Conservation (phyloP, 2,888 invertebrate species). For the Esperia sulphurella region DNA sequence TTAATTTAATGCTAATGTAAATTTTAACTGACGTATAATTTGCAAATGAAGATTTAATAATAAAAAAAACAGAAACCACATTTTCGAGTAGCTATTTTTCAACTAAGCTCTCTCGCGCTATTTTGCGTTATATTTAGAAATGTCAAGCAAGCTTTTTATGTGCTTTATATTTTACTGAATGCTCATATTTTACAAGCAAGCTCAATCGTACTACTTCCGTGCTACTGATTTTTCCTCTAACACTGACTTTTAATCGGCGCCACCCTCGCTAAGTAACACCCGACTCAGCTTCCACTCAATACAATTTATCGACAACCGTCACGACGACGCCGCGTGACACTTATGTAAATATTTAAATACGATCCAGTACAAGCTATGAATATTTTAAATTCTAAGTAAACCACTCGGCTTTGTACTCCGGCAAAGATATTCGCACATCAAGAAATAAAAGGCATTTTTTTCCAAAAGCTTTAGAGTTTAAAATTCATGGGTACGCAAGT, state of each 20-base stretch:
- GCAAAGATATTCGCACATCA: conserved; percentile 51
- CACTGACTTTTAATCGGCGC: conserved; percentile 2
- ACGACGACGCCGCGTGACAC: conserved; percentile 73
- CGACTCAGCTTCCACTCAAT: conserved; percentile 45
- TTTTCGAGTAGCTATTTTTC: too few species aligned
- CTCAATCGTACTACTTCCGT: conserved; percentile 2
- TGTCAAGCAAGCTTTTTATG: too few species aligned
- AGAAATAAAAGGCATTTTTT: conserved; percentile 50
- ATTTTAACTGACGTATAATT: too few species aligned
- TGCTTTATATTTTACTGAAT: too few species aligned
- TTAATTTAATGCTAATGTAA: too few species aligned
- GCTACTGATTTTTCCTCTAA: conserved; percentile 4
- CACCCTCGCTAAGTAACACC: background rate
- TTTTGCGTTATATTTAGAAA: too few species aligned
- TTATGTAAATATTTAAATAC: conserved; percentile 81
- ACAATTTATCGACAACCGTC: conserved; percentile 76
- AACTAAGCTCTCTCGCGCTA: too few species aligned
- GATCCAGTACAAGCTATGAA: conserved; percentile 81
- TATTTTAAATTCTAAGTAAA: conserved; percentile 79
- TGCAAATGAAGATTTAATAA: too few species aligned
- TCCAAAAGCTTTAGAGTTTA: conserved; percentile 46
- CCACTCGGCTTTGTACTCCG: conserved; percentile 64
- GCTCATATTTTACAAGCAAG: too few species aligned
- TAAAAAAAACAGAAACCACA: too few species aligned
- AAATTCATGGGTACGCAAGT: conserved; percentile 34